Percentiles rank a stretch among this genome's conserved stretches.
These are phyloP conservation scores for Pyrrhopygopsis socrates DNA, from an alignment of 2,888 invertebrate genomes.

Conservation along the genomic window DNA sequence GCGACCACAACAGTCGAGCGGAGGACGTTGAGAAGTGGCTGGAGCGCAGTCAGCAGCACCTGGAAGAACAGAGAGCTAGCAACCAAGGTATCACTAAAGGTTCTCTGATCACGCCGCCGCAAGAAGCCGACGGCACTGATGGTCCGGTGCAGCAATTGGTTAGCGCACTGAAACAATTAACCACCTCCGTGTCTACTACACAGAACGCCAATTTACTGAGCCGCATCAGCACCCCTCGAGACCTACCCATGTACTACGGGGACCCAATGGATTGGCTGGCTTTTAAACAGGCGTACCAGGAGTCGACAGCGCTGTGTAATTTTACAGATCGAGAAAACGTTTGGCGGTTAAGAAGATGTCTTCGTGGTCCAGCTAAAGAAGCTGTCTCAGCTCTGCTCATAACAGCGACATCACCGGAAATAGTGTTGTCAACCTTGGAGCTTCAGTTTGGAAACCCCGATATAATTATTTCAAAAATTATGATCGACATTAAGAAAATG, in stretches of 20 bases:
- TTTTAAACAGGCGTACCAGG: slow-evolving; percentile 79
- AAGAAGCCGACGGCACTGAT: slow-evolving; percentile 1
- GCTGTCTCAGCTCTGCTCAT: slow-evolving; percentile 77
- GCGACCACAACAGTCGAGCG: background rate
- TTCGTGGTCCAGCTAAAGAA: slow-evolving; percentile 79
- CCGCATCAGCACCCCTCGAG: slow-evolving; percentile 70
- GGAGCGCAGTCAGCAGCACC: background rate
- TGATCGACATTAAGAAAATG: background rate
- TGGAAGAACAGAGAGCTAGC: background rate
- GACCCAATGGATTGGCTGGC: slow-evolving; percentile 83
- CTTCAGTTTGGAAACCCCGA: slow-evolving; percentile 82
- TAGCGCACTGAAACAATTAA: slow-evolving; percentile 60
- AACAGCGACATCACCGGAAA: slow-evolving; percentile 63
- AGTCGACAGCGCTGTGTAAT: slow-evolving; percentile 76
- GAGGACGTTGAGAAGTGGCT: background rate
- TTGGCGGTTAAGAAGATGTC: slow-evolving; percentile 81
- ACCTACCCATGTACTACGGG: slow-evolving; percentile 72
- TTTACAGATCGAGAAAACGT: slow-evolving; percentile 81
- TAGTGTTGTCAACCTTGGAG: slow-evolving; percentile 72
- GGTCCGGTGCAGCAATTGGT: slow-evolving; percentile 56
- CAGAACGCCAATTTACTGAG: slow-evolving; percentile 49
- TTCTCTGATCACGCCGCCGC: background rate
- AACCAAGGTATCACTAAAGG: background rate
- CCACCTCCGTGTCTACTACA: background rate
- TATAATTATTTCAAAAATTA: slow-evolving; percentile 35